Base-by-base conservation (phyloP, 2,888 invertebrate species). In the Erebia epiphron region DNA sequence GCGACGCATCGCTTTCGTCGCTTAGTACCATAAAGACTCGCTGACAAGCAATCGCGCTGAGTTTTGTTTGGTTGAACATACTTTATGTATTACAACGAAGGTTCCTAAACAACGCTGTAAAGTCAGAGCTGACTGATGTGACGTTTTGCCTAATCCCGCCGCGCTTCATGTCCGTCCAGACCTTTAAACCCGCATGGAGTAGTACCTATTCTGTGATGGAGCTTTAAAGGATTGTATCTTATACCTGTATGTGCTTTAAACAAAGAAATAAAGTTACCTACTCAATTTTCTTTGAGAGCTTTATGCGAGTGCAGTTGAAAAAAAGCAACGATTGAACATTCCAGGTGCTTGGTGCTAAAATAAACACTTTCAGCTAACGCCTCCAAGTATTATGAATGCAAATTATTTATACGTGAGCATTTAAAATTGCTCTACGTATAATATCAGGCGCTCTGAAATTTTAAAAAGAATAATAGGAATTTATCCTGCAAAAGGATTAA, bases 211-310 rank as follows among this genome's bases (percentile, higher is more conserved):
- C n/a, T n/a, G n/a, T n/a, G n/a, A n/a, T n/a, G n/a, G 72, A 67
- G 68, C 73, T 66, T 72, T 68, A 79, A 79, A 80, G 76, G 75
- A 75, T 73, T 74, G 73, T 72, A 68, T 52, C 69, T 52, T 67
- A 73, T 57, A 74, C 79, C 78, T 77, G 71, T 67, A 73, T 78
- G 78, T 76, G 69, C 52, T 58, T 77, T 79, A 78, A 76, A 75
- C 81, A 76, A 78, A 75, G 79, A 81, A 81, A 75, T 80, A 78
- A 79, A 74, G 75, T 75, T 76, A 72, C 26, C 26, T 7, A 35
- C 75, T 76, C 67, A 72, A 78, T 75, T 77, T 71, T 60, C 66
- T 68, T 68, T 60, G 64, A 75, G 49, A 65, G 66, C 67, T 71
- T 70, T 58, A 73, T 73, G 72, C 61, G 67, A 71, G 67, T 72